phyloP scores from a whole-genome alignment of 2,113 vertebrate genomes.

The Melanerpes aurifrons region DNA sequence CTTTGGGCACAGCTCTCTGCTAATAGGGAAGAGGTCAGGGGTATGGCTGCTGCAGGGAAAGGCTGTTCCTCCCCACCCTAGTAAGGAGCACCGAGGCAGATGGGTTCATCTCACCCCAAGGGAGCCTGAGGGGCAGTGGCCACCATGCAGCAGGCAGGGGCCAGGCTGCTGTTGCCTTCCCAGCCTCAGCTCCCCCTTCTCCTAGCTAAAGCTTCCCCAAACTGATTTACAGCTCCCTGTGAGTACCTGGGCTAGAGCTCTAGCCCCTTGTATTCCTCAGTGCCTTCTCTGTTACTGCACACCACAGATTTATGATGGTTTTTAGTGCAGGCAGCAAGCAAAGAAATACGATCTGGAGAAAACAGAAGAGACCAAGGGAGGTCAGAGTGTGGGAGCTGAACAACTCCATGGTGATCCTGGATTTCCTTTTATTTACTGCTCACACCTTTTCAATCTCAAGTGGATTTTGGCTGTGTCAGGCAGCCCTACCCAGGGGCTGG shows the following conservation, averaged over 20 bases:
- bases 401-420: not conserved
- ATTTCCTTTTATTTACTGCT: constrained; percentile 61
- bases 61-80: accelerated
- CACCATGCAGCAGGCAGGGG: accelerated
- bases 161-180: not conserved
- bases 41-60: not conserved
- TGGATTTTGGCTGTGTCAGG: constrained; percentile 24
- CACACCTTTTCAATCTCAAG: constrained; percentile 49
- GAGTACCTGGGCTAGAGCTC: constrained; percentile 18
- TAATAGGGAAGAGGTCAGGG: too few species aligned
- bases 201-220: accelerated
- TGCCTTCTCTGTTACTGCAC: constrained; percentile 49
- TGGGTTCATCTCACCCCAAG: accelerated
- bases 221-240: not conserved
- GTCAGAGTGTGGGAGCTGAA: constrained; percentile 44
- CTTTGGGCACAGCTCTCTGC: not conserved
- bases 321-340: constrained; percentile 38
- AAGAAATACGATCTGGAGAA: constrained; percentile 60
- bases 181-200: not conserved
- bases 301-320: constrained; percentile 32
- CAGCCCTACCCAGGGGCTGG: not conserved
- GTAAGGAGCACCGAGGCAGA: not conserved
- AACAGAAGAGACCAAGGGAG: constrained; percentile 19
- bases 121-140: accelerated
- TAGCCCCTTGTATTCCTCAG: not conserved